Base-by-base conservation (phyloP, 64 coral and sea anemone genomes). In the Pachyseris speciosa region DNA sequence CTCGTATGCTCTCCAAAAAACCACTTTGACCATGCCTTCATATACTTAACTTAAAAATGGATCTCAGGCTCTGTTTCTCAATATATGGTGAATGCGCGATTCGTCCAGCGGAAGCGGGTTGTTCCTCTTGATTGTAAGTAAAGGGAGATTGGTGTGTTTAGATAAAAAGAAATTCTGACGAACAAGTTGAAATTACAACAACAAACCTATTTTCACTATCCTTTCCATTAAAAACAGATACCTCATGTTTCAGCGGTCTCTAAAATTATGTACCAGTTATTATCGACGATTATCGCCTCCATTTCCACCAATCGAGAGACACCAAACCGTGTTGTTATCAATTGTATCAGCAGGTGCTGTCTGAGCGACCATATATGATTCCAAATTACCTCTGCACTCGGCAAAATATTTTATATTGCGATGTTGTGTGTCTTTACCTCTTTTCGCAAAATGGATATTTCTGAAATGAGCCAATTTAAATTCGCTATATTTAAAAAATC, bases 291-390 rank as follows among this genome's bases (percentile, higher is more conserved):
- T 80, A 60, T 61, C 19, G 34, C 34, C 52, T 81, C 4, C 53
- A 25, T 81, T 64, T 42, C 34, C 1, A 40, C 77, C 77, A 81
- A 81, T 61, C 19, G 63, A 22, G 34, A 71, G 30, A 17, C 67
- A 58, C 48, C 31, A 39, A 24, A 41, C 53, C 9, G 22, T 13
- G 20, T 1, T 81, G 34, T 81, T 37, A 52, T 38, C 17, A 81
- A 24, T 61, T n/a, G 33, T 40, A 61, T 63, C 37, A 58, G 49
- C 77, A 81, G 77, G 77, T 81, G 77, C 29, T 37, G 1, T 8
- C 6, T 15, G 53, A 25, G 9, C 32, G 32, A 58, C 19, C 19
- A 16, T 40, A 81, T 0, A 61, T n/a, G 39, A 34, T 26, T 28
- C 10, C 11, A 39, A 59, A 80, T 80, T 20, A 61, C 26, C 19